phyloP scores from a whole-genome alignment of 2,113 vertebrate species.

The Scalopus aquaticus region DNA sequence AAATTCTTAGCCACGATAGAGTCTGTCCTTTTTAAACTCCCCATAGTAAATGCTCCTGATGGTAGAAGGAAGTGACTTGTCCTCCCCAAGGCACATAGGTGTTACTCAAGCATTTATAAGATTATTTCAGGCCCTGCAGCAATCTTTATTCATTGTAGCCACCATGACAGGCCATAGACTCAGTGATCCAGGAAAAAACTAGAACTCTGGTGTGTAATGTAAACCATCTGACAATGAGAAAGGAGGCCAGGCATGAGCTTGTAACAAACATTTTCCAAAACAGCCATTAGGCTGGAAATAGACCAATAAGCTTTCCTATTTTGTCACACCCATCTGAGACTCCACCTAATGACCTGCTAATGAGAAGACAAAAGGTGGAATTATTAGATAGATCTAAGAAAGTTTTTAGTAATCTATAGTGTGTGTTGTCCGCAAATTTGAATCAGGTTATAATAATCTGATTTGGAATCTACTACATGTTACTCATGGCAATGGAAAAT shows the following conservation, averaged over 20 bases:
- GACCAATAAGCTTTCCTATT: neutral
- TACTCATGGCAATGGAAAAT: neutral
- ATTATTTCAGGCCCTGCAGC: neutral
- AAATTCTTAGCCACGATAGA: neutral
- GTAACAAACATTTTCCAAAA: neutral
- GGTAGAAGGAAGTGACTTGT: neutral
- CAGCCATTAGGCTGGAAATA: neutral
- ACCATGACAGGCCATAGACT: neutral
- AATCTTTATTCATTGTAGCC: neutral
- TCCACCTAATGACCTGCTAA: neutral
- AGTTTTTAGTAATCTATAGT: neutral
- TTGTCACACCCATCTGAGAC: neutral
- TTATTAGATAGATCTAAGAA: neutral
- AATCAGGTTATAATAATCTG: neutral
- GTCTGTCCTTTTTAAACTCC: neutral
- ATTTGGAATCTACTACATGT: neutral
- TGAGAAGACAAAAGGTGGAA: constrained; percentile 42
- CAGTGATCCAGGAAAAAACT: neutral
- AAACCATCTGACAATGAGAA: neutral
- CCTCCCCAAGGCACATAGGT: neutral
- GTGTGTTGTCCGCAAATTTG: neutral
- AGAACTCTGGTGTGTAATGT: neutral
- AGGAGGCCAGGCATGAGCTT: neutral
- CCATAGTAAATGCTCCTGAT: neutral
- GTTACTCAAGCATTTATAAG: neutral